phyloP scores from a whole-genome alignment of 2,797 vertebrate genomes.

The Meda fulgida region DNA sequence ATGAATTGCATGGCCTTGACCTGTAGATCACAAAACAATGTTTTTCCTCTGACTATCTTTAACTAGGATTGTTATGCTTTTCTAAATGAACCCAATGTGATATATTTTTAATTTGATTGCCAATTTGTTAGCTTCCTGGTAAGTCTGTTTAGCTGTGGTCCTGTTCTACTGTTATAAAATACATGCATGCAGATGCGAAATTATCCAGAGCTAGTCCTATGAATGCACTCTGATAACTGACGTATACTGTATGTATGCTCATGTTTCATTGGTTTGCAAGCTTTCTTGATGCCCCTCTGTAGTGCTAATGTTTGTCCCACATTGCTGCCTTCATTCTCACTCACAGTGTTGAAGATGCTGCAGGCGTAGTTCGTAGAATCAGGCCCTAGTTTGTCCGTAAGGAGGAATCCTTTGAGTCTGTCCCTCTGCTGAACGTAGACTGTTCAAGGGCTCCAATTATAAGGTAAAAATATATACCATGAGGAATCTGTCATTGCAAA shows the following conservation, averaged over 20 bases:
- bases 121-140: slow-evolving; percentile 65
- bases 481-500: slow-evolving; percentile 75
- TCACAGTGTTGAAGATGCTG: slow-evolving; percentile 99
- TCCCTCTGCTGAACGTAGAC: slow-evolving; percentile 98
- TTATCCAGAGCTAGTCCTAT: slow-evolving; percentile 61
- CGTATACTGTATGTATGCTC: slow-evolving; percentile 59
- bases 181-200: slow-evolving; percentile 79
- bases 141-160: slow-evolving; percentile 70
- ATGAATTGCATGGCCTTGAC: slow-evolving; percentile 76
- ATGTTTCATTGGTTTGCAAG: slow-evolving; percentile 74
- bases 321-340: slow-evolving; percentile 99
- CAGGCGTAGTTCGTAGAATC: slow-evolving; percentile 99
- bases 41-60: slow-evolving; percentile 36
- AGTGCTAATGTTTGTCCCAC: slow-evolving; percentile 83
- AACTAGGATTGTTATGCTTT: slow-evolving; percentile 21
- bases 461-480: slow-evolving; percentile 89
- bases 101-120: slow-evolving; percentile 20
- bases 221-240: slow-evolving; percentile 63
- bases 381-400: slow-evolving; percentile 99
- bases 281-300: slow-evolving; percentile 73
- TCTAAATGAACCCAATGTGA: slow-evolving; percentile 28
- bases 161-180: slow-evolving; percentile 65
- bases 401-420: slow-evolving; percentile 99
- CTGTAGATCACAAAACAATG: slow-evolving; percentile 44
- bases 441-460: slow-evolving; percentile 97